Base-by-base conservation (phyloP, 64 coral and sea anemone species). In the Stichodactyla helianthus region DNA sequence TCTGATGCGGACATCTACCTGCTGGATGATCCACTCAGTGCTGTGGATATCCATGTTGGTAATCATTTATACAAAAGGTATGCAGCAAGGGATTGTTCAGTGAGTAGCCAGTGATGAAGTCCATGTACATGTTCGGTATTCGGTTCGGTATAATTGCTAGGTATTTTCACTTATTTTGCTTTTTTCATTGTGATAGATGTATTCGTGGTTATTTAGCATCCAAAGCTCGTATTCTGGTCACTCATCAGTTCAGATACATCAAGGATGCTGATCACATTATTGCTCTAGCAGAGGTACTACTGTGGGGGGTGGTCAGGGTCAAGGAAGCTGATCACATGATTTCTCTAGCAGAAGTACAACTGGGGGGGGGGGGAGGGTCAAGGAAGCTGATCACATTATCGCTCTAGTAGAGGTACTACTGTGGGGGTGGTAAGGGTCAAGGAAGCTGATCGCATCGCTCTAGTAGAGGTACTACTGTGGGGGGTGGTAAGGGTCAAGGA, bases 211-310 rank as follows among this genome's bases (percentile, higher is more conserved):
- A 83, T 84, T 51, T 89, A 44, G 65, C 58, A 27, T 57, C 61
- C 61, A 83, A 68, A 55, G 79, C 71, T 53, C 50, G 79, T 50
- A 83, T 89, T 74, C 63, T 89, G 14, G 88, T 89, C 15, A 83
- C 88, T 14, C 88, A 89, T 71, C 88, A 89, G 60, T 89, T 89
- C 23, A 71, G 81, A 70, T 84, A 83, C 77, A 27, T 89, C 59
- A 68, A 61, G 53, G 79, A 89, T 84, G 79, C 88, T 70, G 88
- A 84, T 50, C 88, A 82, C 6, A 70, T 89, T 52, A 67, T 89
- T 28, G 78, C 59, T 23, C 20, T 89, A 22, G 18, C 61, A 82
- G 79, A 89, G 80, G 88, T 89, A 74, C 23, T 4, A 79, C 77
- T 79, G 50, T 77, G n/a, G n/a, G 58, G 58, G 17, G 58, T 35